Percentiles rank a stretch among this genome's conserved stretches.
Evolutionary conservation across 2,797 vertebrate genomes (phyloP).

Genomic region (Parauchenoglanis punctatus): DNA sequence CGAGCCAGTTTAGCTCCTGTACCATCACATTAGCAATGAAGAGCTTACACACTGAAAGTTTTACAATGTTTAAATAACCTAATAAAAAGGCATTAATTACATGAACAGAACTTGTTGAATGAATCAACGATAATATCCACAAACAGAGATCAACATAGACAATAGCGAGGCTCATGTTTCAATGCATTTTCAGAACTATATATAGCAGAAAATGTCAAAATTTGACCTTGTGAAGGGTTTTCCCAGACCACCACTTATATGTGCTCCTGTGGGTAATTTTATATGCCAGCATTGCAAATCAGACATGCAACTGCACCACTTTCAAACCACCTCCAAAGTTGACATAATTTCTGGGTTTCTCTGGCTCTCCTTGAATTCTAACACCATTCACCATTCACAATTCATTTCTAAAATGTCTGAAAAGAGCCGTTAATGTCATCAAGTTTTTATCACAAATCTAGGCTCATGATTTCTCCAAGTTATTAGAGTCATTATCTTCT

Average conservation of each 20-base stretch:
- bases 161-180: background rate
- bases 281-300: constrained; percentile 1
- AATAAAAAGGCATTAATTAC: background rate
- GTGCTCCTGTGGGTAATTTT: background rate
- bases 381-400: background rate
- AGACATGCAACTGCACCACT: constrained; percentile 24
- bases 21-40: background rate
- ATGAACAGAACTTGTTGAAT: background rate
- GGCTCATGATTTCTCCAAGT: background rate
- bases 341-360: constrained; percentile 50
- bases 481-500: background rate
- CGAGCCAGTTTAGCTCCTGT: background rate
- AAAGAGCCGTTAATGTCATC: background rate
- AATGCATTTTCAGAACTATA: background rate
- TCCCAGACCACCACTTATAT: background rate
- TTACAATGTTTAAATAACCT: background rate
- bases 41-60: background rate
- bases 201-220: background rate
- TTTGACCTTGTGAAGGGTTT: background rate
- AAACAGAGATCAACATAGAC: background rate
- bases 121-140: background rate
- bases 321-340: constrained; percentile 55
- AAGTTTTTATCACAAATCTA: background rate
- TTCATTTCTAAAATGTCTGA: constrained; percentile 7
- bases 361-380: constrained; percentile 16